Evolutionary conservation across 64 coral and sea anemone genomes (phyloP), one percentile per base, ranked within the genome.

Genomic region (Porites australiensis): DNA sequence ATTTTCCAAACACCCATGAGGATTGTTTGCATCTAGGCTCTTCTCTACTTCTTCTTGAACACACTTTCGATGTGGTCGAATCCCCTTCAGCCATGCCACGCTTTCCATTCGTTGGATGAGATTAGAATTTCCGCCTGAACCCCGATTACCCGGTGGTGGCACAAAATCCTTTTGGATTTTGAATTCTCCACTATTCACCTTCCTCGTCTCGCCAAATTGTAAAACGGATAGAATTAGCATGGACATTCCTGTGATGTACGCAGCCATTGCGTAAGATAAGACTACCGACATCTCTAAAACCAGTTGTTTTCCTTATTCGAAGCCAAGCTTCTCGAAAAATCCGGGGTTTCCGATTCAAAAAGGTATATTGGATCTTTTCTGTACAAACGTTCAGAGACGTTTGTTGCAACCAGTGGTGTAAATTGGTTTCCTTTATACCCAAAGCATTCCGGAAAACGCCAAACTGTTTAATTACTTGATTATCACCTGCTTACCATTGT

Each of bases 401-500:
- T 22, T 11, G 62, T 84, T 68, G 69, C 45, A 63, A 44, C 3
- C 11, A 68, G 81, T 13, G 44, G 58, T 68, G 16, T 60, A 58
- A 58, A 65, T 68, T 69, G 63, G 21, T 18, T 67, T 84, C 81
- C 69, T 84, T 84, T 84, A 84, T 84, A 84, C 81, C 4, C 23
- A 13, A n/a, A 69, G 61, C 61, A 69, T 84, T 67, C 81, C 81
- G 81, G 81, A 84, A 84, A 84, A 84, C 46, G 43, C 81, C 63
- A 50, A 84, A 65, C 63, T 84, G 81, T 84, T 84, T 84, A 84
- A 64, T 68, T 84, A 69, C 23, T 21, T 47, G 19, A 58, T 82
- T 84, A 65, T n/a, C 81, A 84, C 81, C 81, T 84, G 81, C 69
- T 82, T 65, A 8, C 81, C 69, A 66, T 84, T 84, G 63, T 52